Percentiles rank a stretch among this genome's conserved stretches.
phyloP scores from a whole-genome alignment of 2,888 invertebrate species.

The Beris morrisii region DNA sequence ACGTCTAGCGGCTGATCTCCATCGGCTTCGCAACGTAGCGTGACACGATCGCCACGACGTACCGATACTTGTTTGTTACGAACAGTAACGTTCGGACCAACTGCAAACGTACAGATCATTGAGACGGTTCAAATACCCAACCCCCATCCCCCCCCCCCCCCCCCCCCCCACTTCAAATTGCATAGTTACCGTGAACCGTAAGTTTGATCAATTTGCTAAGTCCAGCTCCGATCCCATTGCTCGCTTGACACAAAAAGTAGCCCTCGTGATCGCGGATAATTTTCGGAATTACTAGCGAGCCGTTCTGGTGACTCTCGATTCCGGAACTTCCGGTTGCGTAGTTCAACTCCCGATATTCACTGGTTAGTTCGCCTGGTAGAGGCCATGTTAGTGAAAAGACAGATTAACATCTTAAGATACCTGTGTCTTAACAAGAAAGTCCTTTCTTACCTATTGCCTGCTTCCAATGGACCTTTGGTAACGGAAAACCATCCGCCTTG shows the following conservation, averaged over 20 bases:
- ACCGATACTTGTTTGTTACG: conserved; percentile 58
- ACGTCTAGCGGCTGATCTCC: conserved; percentile 61
- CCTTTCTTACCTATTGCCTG: conserved; percentile 58
- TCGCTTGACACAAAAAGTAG: conserved; percentile 63
- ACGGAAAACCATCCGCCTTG: conserved; percentile 75
- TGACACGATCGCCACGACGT: conserved; percentile 59
- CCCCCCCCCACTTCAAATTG: conserved; percentile 3
- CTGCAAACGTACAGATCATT: conserved; percentile 45
- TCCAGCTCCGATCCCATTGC: conserved; percentile 64
- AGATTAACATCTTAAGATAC: too few species aligned
- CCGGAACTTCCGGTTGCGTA: conserved; percentile 56
- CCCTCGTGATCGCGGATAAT: conserved; percentile 61
- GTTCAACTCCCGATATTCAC: conserved; percentile 61
- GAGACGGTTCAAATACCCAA: background rate
- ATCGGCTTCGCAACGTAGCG: conserved; percentile 59
- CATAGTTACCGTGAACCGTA: conserved; percentile 62
- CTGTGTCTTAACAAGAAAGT: too few species aligned
- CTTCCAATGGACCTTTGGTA: conserved; percentile 63
- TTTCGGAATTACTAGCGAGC: conserved; percentile 59
- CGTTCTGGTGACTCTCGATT: conserved; percentile 55
- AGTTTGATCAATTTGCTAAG: conserved; percentile 65
- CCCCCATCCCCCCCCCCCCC: too few species aligned
- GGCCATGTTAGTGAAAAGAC: background rate
- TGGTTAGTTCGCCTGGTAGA: conserved; percentile 53
- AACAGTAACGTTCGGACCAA: conserved; percentile 59